Evolutionary conservation across 2,888 invertebrate species (phyloP), one percentile per base, ranked within the genome.

Genomic region (Notocelia uddmanniana): DNA sequence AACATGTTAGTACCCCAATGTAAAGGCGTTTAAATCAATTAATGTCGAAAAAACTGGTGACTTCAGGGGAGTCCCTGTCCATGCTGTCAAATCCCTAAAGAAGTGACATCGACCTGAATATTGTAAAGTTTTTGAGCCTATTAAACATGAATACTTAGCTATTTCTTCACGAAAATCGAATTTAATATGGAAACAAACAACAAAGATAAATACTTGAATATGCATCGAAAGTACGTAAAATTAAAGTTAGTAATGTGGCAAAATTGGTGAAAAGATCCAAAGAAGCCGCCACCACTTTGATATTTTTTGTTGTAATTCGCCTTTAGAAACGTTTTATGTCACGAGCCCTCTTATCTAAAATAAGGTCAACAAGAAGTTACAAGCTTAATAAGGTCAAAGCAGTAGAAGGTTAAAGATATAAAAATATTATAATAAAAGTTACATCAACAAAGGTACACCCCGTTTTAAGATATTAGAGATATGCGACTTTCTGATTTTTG

Each of bases 281-380:
- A 18, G 18, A 48, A 18, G 18, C 48, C n/a, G 18, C 48, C n/a
- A 23, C 26, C 18, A 41, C 26, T 64, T 50, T 57, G 34, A 50
- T 57, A n/a, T 23, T n/a, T 13, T 23, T 23, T n/a, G 50, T 57
- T 70, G 64, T 70, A 64, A 64, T 64, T 70, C 37, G 23, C 26
- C 41, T 57, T 57, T 26, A 69, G 34, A 50, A 19, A 19, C 9
- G 15, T 34, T 69, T 64, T 69, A 57, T 37, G n/a, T 23, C 23
- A 23, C n/a, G 10, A n/a, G n/a, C 1, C 2, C 26, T 60, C 21
- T 59, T 41, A 18, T 13, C 26, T 37, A 26, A 41, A 59, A 21
- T 59, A 18, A 60, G 26, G 45, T 41, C 41, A 60, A 18, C 45
- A 60, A 58, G 54, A 13, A 54, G 13, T 23, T 21, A 54, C 54